Evolutionary conservation across 1,140 invertebrate genomes (phyloP).

Genomic region (Drosophila albomicans): DNA sequence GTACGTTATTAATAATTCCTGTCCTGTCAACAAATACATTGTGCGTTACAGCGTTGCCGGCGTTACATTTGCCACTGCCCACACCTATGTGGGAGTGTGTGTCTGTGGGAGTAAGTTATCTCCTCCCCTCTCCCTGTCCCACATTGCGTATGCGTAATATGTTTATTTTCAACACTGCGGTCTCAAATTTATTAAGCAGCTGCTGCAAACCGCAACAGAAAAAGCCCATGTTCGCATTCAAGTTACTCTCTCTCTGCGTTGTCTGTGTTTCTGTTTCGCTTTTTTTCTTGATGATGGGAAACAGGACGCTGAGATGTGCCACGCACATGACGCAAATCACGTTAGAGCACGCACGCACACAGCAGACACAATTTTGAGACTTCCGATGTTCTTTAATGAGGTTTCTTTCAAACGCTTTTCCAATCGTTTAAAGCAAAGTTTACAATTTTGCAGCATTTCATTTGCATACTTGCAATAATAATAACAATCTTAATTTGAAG

Average conservation of each 20-base stretch:
- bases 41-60: slow-evolving; percentile 45
- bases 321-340: slow-evolving; percentile 46
- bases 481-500: no score
- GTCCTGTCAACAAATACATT: slow-evolving; percentile 81
- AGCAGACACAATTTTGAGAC: slow-evolving; percentile 20
- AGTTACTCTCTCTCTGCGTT: background rate
- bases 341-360: slow-evolving; percentile 29
- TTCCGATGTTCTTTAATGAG: slow-evolving; percentile 15
- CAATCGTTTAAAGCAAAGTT: slow-evolving; percentile 14
- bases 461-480: no score
- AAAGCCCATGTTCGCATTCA: slow-evolving; percentile 26
- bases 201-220: slow-evolving; percentile 38
- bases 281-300: background rate
- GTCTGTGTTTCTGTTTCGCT: background rate
- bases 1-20: slow-evolving; percentile 82
- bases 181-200: slow-evolving; percentile 61
- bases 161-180: slow-evolving; percentile 57
- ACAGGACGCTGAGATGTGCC: slow-evolving; percentile 17
- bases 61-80: slow-evolving; percentile 28
- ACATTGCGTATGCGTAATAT: slow-evolving; percentile 79
- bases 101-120: background rate
- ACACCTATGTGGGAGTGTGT: background rate
- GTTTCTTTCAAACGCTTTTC: slow-evolving; percentile 14
- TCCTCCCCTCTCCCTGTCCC: slow-evolving; percentile 7
- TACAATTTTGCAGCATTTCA: background rate